A percentile compares a stretch with the other conserved stretches of the same genome.
Evolutionary conservation across 1,140 invertebrate genomes (phyloP).

Genomic region (Philaenus spumarius): DNA sequence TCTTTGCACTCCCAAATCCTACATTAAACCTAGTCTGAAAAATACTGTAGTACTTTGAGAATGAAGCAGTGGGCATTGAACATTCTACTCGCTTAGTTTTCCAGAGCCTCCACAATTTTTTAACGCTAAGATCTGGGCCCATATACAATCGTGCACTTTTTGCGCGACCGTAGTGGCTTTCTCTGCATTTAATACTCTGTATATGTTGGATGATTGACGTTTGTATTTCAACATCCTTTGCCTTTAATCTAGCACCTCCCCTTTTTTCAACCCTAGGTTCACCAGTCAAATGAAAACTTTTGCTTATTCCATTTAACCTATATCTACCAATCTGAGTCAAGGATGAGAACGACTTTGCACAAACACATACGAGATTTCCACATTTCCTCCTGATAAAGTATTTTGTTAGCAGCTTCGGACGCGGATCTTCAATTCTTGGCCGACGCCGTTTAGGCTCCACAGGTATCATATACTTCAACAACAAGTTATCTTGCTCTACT

Average conservation of each 20-base stretch:
- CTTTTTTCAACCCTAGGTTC: conserved; percentile 4
- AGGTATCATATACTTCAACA: neutral
- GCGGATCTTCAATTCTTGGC: neutral
- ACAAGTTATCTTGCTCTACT: conserved; percentile 4
- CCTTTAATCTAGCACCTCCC: neutral
- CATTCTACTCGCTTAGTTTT: neutral
- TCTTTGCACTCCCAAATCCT: conserved; percentile 5
- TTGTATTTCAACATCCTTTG: neutral
- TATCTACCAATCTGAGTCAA: neutral
- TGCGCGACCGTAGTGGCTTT: conserved; percentile 8
- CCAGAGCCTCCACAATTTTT: conserved; percentile 9
- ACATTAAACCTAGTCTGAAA: conserved; percentile 11
- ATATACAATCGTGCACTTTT: conserved; percentile 9
- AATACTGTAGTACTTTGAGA: conserved; percentile 6
- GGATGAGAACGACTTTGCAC: conserved; percentile 9
- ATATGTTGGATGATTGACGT: neutral
- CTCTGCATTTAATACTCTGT: neutral
- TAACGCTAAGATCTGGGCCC: neutral
- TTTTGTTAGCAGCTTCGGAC: neutral
- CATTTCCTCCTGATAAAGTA: conserved; percentile 11
- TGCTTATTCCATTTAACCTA: conserved; percentile 3
- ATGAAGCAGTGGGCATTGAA: neutral
- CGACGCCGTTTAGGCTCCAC: neutral
- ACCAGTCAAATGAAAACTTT: neutral
- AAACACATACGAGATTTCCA: conserved; percentile 1